Evolutionary conservation across 2,888 invertebrate genomes (phyloP).

Genomic region (Argyresthia albistria): DNA sequence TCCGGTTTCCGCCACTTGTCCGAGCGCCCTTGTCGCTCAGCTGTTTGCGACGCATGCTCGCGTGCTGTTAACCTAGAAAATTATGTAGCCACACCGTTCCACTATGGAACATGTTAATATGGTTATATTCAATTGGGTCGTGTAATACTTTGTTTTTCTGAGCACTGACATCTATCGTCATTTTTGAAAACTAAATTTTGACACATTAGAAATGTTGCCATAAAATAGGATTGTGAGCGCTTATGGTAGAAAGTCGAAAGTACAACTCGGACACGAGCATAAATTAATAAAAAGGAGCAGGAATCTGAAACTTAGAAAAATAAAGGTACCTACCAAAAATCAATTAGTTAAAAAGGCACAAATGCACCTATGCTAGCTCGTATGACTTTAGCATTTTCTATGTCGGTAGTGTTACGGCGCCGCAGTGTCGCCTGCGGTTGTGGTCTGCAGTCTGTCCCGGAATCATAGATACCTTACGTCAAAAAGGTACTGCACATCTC

Average conservation of each 20-base stretch:
- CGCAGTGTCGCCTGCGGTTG: too few species aligned
- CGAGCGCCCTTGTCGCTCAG: conserved; percentile 81
- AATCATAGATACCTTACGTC: too few species aligned
- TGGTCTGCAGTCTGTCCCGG: too few species aligned
- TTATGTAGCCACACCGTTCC: conserved; percentile 11
- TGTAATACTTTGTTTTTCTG: conserved; percentile 1
- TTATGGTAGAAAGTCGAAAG: too few species aligned
- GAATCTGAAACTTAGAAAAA: too few species aligned
- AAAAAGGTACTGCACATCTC: too few species aligned
- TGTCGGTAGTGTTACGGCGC: too few species aligned
- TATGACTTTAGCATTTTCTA: too few species aligned
- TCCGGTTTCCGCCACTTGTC: conserved; percentile 37
- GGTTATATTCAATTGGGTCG: background rate
- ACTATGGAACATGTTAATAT: background rate
- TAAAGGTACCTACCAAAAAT: too few species aligned
- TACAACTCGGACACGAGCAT: background rate
- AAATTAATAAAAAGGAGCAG: too few species aligned
- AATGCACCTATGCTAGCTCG: too few species aligned
- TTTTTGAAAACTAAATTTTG: background rate
- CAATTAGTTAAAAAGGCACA: too few species aligned
- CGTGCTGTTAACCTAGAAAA: conserved; percentile 26
- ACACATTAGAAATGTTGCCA: background rate
- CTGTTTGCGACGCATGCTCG: conserved; percentile 75
- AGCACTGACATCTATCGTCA: conserved; percentile 9
- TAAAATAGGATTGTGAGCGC: background rate